Base-by-base conservation (phyloP, 92 coral and sea anemone genomes). In the Zoanthus sansibaricus region DNA sequence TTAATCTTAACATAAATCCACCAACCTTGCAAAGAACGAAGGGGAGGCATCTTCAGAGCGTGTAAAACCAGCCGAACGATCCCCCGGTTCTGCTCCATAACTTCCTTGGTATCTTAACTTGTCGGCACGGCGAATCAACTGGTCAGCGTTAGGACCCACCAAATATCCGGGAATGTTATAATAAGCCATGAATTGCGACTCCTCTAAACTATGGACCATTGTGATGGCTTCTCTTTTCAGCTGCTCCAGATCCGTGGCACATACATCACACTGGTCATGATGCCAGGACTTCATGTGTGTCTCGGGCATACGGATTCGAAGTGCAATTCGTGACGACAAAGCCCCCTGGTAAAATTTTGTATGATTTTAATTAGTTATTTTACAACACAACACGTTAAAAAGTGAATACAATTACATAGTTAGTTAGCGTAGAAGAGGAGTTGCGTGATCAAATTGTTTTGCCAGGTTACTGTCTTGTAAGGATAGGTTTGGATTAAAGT, bases 141-240 rank as follows among this genome's bases (percentile, higher is more conserved):
- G 98, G 72, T 95, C 96, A 73, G 98, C 93, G 87, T 93, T 95
- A 25, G 98, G 98, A 66, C 98, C 98, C 83, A 89, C 98, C 71
- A 95, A 80, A 54, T 95, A 93, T 16, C 98, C 96, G 69, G 98
- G 98, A 70, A 95, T 93, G 87, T 95, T 95, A 83, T 95, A 95
- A 74, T 96, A 96, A 51, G 98, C 99, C 70, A 97, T 94, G 76
- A 97, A 95, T 74, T 96, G 98, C 0, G 99, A 95, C 80, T 97
- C 99, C 64, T 97, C 99, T 70, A 97, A 86, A 0, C 96, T 97
- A 76, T 95, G 92, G 31, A 97, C 99, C 99, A 97, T 97, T 66
- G 98, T 91, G 54, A 95, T 95, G 2, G 99, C 99, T 61, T 97
- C 99, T 75, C 95, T 78, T 75, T 97, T 97, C 30, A 97, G 94